Evolutionary conservation across 2,888 invertebrate species (phyloP).

Genomic region (Penaeus monodon): DNA sequence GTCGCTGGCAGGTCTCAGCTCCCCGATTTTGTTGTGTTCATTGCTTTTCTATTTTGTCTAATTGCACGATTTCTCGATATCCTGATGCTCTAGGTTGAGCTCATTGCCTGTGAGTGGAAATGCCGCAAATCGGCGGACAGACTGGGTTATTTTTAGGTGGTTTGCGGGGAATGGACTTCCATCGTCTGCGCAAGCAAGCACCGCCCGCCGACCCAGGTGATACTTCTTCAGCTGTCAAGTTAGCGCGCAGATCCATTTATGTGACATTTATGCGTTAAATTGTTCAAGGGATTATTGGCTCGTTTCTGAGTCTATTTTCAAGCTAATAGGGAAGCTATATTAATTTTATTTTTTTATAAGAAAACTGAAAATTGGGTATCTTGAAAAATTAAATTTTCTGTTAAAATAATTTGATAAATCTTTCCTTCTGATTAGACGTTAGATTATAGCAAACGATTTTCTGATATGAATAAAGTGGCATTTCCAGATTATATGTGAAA

Average conservation of each 20-base stretch:
- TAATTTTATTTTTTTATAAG: too few species aligned
- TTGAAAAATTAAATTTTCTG: too few species aligned
- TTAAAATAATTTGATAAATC: too few species aligned
- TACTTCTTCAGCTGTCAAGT: conserved; percentile 7
- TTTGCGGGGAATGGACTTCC: neutral
- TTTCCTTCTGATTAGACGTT: too few species aligned
- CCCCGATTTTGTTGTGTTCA: conserved; percentile 16
- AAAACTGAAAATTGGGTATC: too few species aligned
- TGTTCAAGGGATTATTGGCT: neutral
- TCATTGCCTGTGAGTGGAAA: neutral
- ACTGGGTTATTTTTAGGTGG: neutral
- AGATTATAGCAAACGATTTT: too few species aligned
- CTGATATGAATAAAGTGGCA: too few species aligned
- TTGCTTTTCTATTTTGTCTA: neutral
- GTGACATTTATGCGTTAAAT: neutral
- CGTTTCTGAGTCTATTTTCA: too few species aligned
- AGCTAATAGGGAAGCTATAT: too few species aligned
- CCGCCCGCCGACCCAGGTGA: neutral
- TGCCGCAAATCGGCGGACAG: neutral
- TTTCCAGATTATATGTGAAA: too few species aligned
- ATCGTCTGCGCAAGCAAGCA: neutral
- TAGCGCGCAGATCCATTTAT: too few species aligned
- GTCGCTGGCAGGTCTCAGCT: neutral
- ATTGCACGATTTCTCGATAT: neutral
- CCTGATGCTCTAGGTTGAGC: neutral